Evolutionary conservation across 2,888 invertebrate genomes (phyloP), one percentile per base, ranked within the genome.

Genomic region (Ernsta delagoae): DNA sequence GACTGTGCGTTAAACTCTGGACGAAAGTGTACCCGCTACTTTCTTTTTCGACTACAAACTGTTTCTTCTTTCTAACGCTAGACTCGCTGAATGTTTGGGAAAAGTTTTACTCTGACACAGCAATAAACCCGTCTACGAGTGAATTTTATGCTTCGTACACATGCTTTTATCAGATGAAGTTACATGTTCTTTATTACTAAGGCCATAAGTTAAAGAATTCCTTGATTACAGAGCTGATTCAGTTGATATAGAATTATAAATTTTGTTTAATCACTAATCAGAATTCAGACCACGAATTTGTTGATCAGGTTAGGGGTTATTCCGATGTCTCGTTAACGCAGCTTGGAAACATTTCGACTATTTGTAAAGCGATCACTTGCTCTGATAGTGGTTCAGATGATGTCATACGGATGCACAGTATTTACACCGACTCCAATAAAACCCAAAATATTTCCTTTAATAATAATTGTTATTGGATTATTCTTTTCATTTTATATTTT

Each of bases 301-400:
- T 31, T 60, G 66, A 66, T 66, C 59, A 59, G 43, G 50, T 50
- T 50, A 50, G 50, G 65, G 66, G 41, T 59, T 66, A 66, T 60
- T 66, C 66, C 66, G 16, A 66, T 65, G 65, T 57, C 12, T 57
- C 53, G 12, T 1, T 48, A 65, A 31, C 31, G 39, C 8, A 31
- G 59, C 12, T 50, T 7, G 4, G 12, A 54, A 59, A 41, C 56
- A 59, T 66, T 66, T 66, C 11, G 50, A 41, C 31, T 59, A 39
- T 66, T 65, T 65, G 50, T 39, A n/a, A 66, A 66, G 48, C 57
- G 65, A 66, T 66, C 50, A 48, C 4, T 59, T 31, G 9, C 9
- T 66, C 31, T 53, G 53, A 66, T 66, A 59, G 12, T 34, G 7
- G 16, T 48, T 31, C 11, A 41, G 50, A 34, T 66, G 65, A 66